Evolutionary conservation across 2,113 vertebrate genomes (phyloP).

Genomic region (Mionectes macconnelli): DNA sequence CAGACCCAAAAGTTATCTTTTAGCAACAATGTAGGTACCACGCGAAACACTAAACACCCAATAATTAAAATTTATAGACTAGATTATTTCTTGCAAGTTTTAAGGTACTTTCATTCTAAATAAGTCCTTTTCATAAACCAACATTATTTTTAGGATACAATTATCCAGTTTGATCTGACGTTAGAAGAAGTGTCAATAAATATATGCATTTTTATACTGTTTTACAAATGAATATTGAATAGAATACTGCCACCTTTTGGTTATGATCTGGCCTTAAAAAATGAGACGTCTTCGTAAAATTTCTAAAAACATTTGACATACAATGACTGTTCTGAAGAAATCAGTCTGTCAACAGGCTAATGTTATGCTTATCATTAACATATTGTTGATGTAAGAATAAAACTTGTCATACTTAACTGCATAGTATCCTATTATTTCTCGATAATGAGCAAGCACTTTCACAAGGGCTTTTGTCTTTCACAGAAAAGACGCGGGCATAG

Average conservation of each 20-base stretch:
- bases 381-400: background rate
- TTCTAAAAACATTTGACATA: background rate
- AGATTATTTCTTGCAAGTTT: background rate
- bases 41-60: background rate
- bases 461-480: slow-evolving; percentile 42
- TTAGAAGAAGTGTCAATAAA: background rate
- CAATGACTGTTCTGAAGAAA: background rate
- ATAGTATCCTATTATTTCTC: background rate
- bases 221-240: slow-evolving; percentile 60
- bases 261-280: slow-evolving; percentile 42
- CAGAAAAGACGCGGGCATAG: background rate
- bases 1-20: background rate
- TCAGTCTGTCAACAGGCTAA: background rate
- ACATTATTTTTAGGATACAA: background rate
- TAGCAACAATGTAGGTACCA: background rate
- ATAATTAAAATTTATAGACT: background rate
- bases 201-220: slow-evolving; percentile 2
- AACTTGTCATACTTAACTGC: slow-evolving; percentile 11
- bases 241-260: slow-evolving; percentile 71
- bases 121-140: background rate
- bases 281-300: background rate
- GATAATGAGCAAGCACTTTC: slow-evolving; percentile 38
- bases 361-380: slow-evolving; percentile 9
- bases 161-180: background rate
- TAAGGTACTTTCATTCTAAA: background rate